A percentile compares a stretch with the other conserved stretches of the same genome.
Conservation (phyloP, 2,888 invertebrate species). For the Orthosia cruda region DNA sequence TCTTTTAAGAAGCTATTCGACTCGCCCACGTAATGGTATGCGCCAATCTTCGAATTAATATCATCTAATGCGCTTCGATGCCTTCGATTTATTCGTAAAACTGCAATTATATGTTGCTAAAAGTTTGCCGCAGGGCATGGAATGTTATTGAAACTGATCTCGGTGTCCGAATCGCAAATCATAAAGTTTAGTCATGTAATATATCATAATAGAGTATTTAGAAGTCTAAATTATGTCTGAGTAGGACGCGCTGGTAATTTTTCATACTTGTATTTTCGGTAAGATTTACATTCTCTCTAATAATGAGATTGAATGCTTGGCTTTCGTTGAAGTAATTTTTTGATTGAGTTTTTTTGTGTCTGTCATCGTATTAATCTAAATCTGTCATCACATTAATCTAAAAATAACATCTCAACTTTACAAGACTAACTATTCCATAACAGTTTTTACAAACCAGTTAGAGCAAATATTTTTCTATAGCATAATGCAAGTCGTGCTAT, state of each 20-base stretch:
- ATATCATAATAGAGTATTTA: constrained; percentile 44
- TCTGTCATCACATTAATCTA: constrained; percentile 18
- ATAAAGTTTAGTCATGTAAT: constrained; percentile 38
- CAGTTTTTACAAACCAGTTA: background rate
- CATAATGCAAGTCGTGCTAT: too few species aligned
- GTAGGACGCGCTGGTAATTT: constrained; percentile 27
- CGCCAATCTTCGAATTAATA: constrained; percentile 61
- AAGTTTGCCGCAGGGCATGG: constrained; percentile 51
- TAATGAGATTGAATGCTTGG: constrained; percentile 6
- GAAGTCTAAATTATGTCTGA: constrained; percentile 47
- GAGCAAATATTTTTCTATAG: too few species aligned
- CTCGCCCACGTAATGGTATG: constrained; percentile 63
- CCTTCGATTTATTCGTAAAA: constrained; percentile 39
- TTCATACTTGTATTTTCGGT: constrained; percentile 23
- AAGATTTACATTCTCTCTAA: constrained; percentile 33
- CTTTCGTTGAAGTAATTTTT: constrained; percentile 5
- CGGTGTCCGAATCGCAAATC: constrained; percentile 54
- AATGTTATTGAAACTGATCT: constrained; percentile 49
- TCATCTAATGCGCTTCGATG: constrained; percentile 53
- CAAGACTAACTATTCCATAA: background rate
- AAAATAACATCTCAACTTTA: background rate
- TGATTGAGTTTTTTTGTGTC: constrained; percentile 2
- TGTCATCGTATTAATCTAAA: constrained; percentile 8
- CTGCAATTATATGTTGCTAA: constrained; percentile 66
- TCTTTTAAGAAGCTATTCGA: constrained; percentile 61